phyloP scores from a whole-genome alignment of 2,797 vertebrate species.

The Amblyraja radiata region DNA sequence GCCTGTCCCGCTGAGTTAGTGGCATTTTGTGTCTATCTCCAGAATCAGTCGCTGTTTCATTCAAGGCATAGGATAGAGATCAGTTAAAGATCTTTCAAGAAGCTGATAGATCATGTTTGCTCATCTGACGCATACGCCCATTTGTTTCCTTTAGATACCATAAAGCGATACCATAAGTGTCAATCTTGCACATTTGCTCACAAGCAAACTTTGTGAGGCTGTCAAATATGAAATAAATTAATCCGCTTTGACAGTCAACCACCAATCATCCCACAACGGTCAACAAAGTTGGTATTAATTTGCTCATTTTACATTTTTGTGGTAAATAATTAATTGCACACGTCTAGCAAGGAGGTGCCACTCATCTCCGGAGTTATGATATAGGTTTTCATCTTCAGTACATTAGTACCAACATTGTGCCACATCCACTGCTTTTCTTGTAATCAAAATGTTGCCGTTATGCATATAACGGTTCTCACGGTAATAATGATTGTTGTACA shows the following conservation, averaged over 20 bases:
- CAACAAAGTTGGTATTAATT: not conserved
- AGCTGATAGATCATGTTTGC: not conserved
- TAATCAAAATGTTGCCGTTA: no score
- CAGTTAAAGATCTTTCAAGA: not conserved
- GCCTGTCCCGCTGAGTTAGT: no score
- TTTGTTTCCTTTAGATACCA: not conserved
- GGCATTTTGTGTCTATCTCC: not conserved
- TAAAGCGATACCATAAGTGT: no score
- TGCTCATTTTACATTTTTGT: not conserved
- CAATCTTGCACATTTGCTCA: not conserved
- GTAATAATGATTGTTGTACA: no score
- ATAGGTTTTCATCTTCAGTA: not conserved
- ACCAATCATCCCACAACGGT: not conserved
- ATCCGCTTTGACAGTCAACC: not conserved
- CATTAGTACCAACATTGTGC: not conserved
- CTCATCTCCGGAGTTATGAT: not conserved
- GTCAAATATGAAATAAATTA: not conserved
- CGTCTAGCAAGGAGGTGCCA: not conserved
- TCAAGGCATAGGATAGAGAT: not conserved
- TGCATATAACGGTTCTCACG: no score
- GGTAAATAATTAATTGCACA: not conserved
- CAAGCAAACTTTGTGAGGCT: not conserved
- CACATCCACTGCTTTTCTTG: no score
- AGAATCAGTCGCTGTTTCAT: not conserved
- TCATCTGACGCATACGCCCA: not conserved